A percentile compares a stretch with the other conserved stretches of the same genome.
Evolutionary conservation across 2,888 invertebrate genomes (phyloP).

Genomic region (Diplolepis rosae): DNA sequence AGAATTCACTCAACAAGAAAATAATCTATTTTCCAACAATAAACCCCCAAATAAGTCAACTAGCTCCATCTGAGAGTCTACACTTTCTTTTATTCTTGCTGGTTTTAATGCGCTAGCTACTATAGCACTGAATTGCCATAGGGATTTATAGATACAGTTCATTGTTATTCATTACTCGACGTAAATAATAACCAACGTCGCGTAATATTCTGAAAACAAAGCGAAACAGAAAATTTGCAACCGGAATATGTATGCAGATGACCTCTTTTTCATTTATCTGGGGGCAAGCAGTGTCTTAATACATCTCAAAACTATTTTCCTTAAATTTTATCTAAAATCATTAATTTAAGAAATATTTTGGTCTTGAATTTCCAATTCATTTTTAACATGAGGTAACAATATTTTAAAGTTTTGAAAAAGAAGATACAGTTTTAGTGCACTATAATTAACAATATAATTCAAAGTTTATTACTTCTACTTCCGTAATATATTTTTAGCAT

Average conservation of each 20-base stretch:
- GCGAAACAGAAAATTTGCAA: slow-evolving; percentile 51
- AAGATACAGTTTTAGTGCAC: too few relatives aligned
- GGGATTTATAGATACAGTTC: slow-evolving; percentile 58
- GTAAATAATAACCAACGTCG: slow-evolving; percentile 58
- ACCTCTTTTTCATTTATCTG: slow-evolving; percentile 29
- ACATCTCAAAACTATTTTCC: too few relatives aligned
- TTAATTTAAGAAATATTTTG: too few relatives aligned
- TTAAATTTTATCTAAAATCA: too few relatives aligned
- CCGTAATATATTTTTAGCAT: too few relatives aligned
- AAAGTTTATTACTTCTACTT: too few relatives aligned
- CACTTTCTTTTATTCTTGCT: neutral
- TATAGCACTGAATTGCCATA: slow-evolving; percentile 51
- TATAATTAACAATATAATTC: too few relatives aligned
- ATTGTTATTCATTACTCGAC: slow-evolving; percentile 60
- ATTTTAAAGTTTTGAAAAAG: too few relatives aligned
- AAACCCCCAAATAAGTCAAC: neutral
- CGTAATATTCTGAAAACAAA: slow-evolving; percentile 57
- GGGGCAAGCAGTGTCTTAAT: neutral
- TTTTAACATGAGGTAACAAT: too few relatives aligned
- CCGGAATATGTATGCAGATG: slow-evolving; percentile 46
- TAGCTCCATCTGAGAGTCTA: neutral
- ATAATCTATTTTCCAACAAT: slow-evolving; percentile 5
- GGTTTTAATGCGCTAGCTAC: neutral
- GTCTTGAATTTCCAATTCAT: too few relatives aligned
- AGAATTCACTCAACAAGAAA: neutral